Base-by-base conservation (phyloP, 2,888 invertebrate genomes). In the Matsumyia berberina region DNA sequence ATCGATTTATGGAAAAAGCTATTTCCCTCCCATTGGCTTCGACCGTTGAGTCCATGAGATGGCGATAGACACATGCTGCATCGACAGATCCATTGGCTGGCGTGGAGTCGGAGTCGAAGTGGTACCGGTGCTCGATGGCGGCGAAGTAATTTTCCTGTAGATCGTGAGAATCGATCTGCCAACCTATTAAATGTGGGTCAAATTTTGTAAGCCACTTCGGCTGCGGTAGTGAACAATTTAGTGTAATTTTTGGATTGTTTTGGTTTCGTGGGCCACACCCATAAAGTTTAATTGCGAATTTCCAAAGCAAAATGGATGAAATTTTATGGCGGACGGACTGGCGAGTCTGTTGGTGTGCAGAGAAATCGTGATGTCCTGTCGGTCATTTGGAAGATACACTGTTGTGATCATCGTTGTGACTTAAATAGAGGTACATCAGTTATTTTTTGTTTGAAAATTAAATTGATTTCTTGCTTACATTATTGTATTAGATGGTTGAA, bases 81-180 rank as follows among this genome's bases (percentile, higher is more conserved):
- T 8, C 42, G 12, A 33, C n/a, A 42, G 70, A 79, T 74, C 74
- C 69, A 79, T 85, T 85, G 79, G 85, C 53, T 80, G 62, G 33
- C 39, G n/a, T 37, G 33, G 24, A 8, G 17, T 29, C 37, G 51
- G 60, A 33, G 70, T 58, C n/a, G 31, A 12, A 49, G 19, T 53
- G 17, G 31, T 70, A 44, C 58, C 64, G 58, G 44, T 42, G 60
- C 60, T 73, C 17, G 37, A 31, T 19, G 29, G 62, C 31, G 51
- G 57, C 37, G 55, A 55, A 74, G 80, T 60, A 80, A 85, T 85
- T 80, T 69, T 51, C 73, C 64, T 74, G 51, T 62, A 80, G 85
- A 85, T 85, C 85, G 85, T 85, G 85, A 85, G 85, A 85, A 85
- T 85, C 85, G 85, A 85, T 85, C 85, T 85, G 85, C 85, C 85